Base-by-base conservation (phyloP, 2,888 invertebrate genomes). In the Athetis lepigone region DNA sequence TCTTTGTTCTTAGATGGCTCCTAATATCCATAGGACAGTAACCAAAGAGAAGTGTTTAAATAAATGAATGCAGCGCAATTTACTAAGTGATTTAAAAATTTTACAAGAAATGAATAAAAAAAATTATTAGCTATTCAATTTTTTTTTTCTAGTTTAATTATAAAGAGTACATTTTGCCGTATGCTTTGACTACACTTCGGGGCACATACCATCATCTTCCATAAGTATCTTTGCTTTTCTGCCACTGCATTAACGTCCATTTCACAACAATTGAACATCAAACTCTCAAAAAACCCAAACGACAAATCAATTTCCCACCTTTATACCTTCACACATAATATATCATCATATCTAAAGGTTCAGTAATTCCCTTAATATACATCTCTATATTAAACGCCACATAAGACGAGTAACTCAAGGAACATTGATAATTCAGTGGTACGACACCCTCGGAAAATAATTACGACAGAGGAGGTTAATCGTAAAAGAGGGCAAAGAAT, bases 361-460 rank as follows among this genome's bases (percentile, higher is more conserved):
- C 42, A 51, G 65, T 73, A 39, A 65, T 39, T 45, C 39, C 39
- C 21, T 33, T 33, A 27, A 16, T 9, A 33, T 59, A 68, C n/a
- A 56, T 27, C 3, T 37, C 36, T 46, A 40, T 45, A 69, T n/a
- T 5, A 42, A 68, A 69, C 40, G 50, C 37, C 46, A 42, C 42
- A 52, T 36, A 39, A 52, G 74, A 71, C 42, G 52, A 50, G 37
- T 64, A 57, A 57, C 57, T 16, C 43, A 16, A 16, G 65, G 39
- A 64, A 56, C 77, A 77, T 71, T 77, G 71, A 71, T 77, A 72
- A 71, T 72, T 77, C 71, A 57, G 77, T 54, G 73, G 73, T 46
- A 57, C 40, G 64, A 42, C 65, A 56, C 77, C 57, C 67, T 65
- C 43, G 37, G 57, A 71, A 77, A 71, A 77, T 71, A 71, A 71